These are phyloP conservation scores for Vulpes ferrilata DNA, from an alignment of 2,113 vertebrate genomes.

Conservation along the genomic window DNA sequence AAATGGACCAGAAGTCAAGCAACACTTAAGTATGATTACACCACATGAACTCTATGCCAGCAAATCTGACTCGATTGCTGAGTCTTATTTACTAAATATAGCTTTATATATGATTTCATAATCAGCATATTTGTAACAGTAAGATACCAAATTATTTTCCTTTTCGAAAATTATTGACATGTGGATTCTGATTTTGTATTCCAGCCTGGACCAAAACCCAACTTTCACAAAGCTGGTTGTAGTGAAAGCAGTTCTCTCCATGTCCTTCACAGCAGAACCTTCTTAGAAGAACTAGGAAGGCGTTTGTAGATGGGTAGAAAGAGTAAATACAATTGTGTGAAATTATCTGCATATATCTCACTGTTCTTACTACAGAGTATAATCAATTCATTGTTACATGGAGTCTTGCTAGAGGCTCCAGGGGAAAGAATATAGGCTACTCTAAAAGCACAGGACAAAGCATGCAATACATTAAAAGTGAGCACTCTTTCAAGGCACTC, in stretches of 20 bases:
- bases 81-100: constrained; percentile 78
- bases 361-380: not conserved
- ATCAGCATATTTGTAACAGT: constrained; percentile 65
- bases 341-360: not conserved
- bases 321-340: not conserved
- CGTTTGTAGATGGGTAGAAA: not conserved
- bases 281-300: not conserved
- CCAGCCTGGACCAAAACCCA: constrained; percentile 4
- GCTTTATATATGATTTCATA: constrained; percentile 69
- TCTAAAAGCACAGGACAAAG: not conserved
- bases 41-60: constrained; percentile 77
- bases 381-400: not conserved
- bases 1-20: constrained; percentile 77
- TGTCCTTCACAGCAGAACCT: not conserved
- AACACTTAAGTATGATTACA: constrained; percentile 77
- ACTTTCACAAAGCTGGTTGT: not conserved
- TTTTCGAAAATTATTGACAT: constrained; percentile 53
- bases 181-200: not conserved
- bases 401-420: not conserved
- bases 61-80: constrained; percentile 78
- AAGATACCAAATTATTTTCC: constrained; percentile 53
- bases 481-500: not conserved
- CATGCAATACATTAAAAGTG: not conserved
- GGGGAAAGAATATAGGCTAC: not conserved
- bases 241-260: not conserved